Evolutionary conservation across 2,888 invertebrate genomes (phyloP), one percentile per base, ranked within the genome.

Genomic region (Mesorhabditis belari): DNA sequence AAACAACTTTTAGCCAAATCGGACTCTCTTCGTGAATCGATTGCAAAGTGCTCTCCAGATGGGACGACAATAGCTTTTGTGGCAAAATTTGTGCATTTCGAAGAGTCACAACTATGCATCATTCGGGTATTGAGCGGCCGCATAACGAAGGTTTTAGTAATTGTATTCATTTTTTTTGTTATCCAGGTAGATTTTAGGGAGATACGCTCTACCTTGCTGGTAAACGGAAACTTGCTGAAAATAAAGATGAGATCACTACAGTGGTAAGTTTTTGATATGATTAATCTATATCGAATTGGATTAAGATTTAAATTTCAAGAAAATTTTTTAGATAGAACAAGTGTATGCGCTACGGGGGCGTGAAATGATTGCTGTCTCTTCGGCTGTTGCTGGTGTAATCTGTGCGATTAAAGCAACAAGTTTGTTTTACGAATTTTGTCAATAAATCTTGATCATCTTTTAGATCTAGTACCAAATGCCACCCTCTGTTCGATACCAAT

Each of bases 291-390:
- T n/a, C n/a, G n/a, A n/a, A n/a, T n/a, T n/a, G n/a, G n/a, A n/a
- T n/a, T n/a, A n/a, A n/a, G n/a, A n/a, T n/a, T n/a, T n/a, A n/a
- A n/a, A n/a, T n/a, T n/a, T n/a, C n/a, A n/a, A n/a, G n/a, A n/a
- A n/a, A n/a, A n/a, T 35, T 35, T 35, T 35, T 9, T 35, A 35
- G 23, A 86, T 95, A 12, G 86, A 87, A 55, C 87, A 89, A 64
- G 83, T 98, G 1, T 98, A 91, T 80, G 84, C 93, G 71, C 85
- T 96, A 63, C 91, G 95, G 90, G 98, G 96, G 5, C 86, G 91
- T 72, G 95, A 96, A 77, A 82, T 95, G 59, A 89, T 91, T 81
- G 81, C 85, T 0, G 85, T 94, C 44, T 87, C 89, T 27, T 51
- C 57, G 9, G 77, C 70, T 6, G 63, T 71, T 3, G 69, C 75